phyloP scores from a whole-genome alignment of 30 jellyfish, hydroid and myxozoan species.

The Aurelia aurita complex sp. Pacific region DNA sequence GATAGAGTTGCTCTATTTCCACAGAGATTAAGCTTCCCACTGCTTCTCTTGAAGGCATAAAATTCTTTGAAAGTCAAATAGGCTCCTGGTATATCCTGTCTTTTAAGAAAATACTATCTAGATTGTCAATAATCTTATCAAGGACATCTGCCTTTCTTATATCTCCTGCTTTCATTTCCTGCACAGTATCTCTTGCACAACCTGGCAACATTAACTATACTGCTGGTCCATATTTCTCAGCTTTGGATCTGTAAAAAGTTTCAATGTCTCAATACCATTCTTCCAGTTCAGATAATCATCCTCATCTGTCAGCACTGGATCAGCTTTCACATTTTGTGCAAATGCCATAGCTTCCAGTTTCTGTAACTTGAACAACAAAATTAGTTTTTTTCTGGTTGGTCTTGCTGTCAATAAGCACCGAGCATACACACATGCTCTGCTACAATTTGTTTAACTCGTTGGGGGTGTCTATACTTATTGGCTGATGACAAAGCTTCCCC shows the following conservation, averaged over 20 bases:
- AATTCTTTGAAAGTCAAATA: slow-evolving; percentile 3
- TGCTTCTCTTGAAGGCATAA: background rate
- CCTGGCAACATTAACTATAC: background rate
- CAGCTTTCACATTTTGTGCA: too few relatives aligned
- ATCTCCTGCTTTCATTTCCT: background rate
- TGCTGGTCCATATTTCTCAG: background rate
- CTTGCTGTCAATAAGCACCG: too few relatives aligned
- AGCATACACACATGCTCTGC: too few relatives aligned
- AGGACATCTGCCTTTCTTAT: background rate
- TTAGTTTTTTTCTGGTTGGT: too few relatives aligned
- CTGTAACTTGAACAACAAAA: too few relatives aligned
- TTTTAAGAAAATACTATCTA: background rate
- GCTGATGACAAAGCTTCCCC: too few relatives aligned
- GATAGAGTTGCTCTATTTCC: background rate
- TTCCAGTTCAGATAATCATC: slow-evolving; percentile 1
- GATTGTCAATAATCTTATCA: background rate
- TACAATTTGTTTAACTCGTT: too few relatives aligned
- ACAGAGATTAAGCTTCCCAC: background rate
- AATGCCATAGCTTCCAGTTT: too few relatives aligned
- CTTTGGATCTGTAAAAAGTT: background rate
- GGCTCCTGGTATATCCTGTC: background rate
- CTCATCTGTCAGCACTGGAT: background rate
- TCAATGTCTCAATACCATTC: background rate
- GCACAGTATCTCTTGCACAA: background rate
- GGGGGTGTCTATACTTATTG: too few relatives aligned